Percentiles rank a stretch among this genome's conserved stretches.
These are phyloP conservation scores for Chrysocyon brachyurus DNA, from an alignment of 2,797 vertebrate species.

Conservation along the genomic window DNA sequence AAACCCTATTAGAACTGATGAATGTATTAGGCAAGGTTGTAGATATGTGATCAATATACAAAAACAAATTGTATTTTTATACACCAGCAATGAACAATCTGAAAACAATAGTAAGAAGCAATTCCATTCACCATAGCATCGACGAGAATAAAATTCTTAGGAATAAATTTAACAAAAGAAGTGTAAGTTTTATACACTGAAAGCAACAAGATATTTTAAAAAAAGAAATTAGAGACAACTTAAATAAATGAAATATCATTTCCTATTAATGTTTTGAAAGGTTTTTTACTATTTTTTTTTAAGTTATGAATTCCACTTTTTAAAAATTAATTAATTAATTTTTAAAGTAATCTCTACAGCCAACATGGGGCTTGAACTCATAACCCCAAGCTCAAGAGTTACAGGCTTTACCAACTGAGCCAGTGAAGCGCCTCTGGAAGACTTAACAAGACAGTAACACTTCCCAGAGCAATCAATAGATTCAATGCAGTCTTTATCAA, in stretches of 20 bases:
- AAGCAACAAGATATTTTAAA: background rate
- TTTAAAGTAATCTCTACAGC: background rate
- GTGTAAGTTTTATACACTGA: background rate
- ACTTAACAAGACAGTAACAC: background rate
- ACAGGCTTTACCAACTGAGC: background rate
- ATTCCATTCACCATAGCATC: background rate
- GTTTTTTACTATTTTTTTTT: background rate
- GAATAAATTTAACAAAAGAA: conserved; percentile 16
- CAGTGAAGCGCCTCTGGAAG: background rate
- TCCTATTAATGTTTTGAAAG: background rate
- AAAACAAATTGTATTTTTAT: background rate
- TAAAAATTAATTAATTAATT: background rate
- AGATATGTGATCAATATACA: background rate
- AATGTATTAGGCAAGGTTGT: background rate
- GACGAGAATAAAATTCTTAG: background rate
- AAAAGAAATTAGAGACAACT: background rate
- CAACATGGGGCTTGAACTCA: background rate
- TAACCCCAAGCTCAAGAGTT: background rate
- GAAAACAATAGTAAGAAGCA: background rate
- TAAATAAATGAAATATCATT: background rate
- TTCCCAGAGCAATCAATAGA: background rate
- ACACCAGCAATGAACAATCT: background rate
- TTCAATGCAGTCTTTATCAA: background rate
- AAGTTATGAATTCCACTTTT: background rate
- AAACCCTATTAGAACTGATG: background rate